These are phyloP conservation scores for Hafferia zeledoni DNA, from an alignment of 2,797 vertebrate species.

Conservation along the genomic window DNA sequence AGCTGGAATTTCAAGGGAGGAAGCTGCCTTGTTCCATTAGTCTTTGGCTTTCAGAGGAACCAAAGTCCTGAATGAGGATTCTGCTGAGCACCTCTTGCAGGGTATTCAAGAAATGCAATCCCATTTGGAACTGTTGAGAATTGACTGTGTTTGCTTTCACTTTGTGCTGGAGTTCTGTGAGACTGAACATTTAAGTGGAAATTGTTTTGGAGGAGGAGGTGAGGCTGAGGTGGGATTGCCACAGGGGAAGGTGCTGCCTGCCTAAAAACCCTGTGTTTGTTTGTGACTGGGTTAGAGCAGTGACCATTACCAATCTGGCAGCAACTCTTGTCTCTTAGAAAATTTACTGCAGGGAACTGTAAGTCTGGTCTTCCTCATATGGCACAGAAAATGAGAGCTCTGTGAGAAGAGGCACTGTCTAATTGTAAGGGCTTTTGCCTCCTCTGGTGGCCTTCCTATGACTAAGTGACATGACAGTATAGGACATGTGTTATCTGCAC, in stretches of 20 bases:
- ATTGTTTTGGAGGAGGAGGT: not conserved
- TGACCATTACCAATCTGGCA: not conserved
- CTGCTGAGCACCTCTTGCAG: not conserved
- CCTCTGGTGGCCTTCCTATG: not conserved
- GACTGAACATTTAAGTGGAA: not conserved
- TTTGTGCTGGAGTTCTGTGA: not conserved
- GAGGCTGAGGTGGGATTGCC: not conserved
- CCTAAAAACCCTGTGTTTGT: not conserved
- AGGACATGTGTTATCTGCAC: not conserved
- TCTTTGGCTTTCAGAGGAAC: not conserved
- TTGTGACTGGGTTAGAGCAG: not conserved
- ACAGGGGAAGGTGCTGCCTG: not conserved
- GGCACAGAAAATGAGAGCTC: not conserved
- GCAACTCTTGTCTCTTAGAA: not conserved
- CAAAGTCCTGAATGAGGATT: not conserved
- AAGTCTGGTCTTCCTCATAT: not conserved
- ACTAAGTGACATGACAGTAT: not conserved
- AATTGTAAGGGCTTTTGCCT: not conserved
- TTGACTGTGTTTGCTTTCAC: not conserved
- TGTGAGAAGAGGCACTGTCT: not conserved
- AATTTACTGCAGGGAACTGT: not conserved
- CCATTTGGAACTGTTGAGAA: not conserved
- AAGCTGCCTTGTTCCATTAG: not conserved
- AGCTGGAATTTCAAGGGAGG: not conserved
- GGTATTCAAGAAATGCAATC: not conserved